phyloP scores from a whole-genome alignment of 2,113 vertebrate species.

The Rhineura floridana region DNA sequence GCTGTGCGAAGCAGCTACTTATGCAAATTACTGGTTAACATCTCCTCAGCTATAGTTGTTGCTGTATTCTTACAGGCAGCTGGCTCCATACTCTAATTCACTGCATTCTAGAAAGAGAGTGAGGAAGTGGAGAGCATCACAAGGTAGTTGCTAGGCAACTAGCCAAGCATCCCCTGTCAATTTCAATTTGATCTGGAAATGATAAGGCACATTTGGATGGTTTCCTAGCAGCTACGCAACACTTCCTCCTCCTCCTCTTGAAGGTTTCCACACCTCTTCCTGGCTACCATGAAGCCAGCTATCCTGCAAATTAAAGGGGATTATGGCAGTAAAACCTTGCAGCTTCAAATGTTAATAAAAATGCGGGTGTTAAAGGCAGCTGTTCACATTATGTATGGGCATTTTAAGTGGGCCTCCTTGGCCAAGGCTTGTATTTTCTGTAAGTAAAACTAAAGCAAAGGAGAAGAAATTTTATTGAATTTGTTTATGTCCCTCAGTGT shows the following conservation, averaged over 20 bases:
- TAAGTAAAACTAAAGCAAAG: not conserved
- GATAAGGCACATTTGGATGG: not conserved
- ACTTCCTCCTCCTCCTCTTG: not conserved
- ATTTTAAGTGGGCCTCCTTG: not conserved
- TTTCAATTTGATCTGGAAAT: conserved; percentile 9
- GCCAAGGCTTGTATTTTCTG: not conserved
- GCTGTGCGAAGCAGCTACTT: not conserved
- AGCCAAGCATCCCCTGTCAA: not conserved
- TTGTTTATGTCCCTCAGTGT: conserved; percentile 18
- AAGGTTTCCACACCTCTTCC: not conserved
- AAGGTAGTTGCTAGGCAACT: not conserved
- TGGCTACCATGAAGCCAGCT: not conserved
- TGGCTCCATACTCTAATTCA: not conserved
- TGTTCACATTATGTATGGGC: not conserved
- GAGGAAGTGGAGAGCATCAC: not conserved
- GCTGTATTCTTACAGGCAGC: not conserved
- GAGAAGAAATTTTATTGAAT: conserved; percentile 29
- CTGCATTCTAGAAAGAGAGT: not conserved
- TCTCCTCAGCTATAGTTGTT: not conserved
- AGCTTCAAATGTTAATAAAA: not conserved
- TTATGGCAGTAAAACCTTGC: not conserved
- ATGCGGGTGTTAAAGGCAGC: not conserved
- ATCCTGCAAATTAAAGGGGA: not conserved
- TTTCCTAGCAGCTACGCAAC: not conserved
- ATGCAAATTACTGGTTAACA: not conserved